Percentiles rank a stretch among this genome's conserved stretches.
Conservation (phyloP, 1,140 invertebrate genomes). For the Pogonognathellus flavescens region DNA sequence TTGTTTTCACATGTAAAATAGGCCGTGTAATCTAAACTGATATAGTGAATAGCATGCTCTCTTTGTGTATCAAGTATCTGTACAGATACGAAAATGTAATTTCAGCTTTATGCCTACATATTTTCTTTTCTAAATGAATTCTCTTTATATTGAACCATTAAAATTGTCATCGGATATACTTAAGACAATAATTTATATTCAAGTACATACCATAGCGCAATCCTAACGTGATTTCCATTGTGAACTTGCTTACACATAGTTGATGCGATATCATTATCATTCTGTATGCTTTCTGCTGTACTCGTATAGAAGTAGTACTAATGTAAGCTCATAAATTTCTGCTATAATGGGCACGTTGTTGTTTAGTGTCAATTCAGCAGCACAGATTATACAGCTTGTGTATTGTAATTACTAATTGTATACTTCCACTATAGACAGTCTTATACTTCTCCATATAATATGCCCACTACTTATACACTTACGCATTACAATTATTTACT, state of each 20-base stretch:
- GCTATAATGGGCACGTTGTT: not conserved
- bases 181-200: not conserved
- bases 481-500: not conserved
- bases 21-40: no score
- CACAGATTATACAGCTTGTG: not conserved
- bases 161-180: not conserved
- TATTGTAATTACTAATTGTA: not conserved
- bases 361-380: constrained; percentile 17
- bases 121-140: not conserved
- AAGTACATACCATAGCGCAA: not conserved
- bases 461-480: not conserved
- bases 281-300: not conserved
- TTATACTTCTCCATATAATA: not conserved
- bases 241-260: not conserved
- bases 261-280: no score
- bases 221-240: not conserved
- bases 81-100: not conserved
- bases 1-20: no score
- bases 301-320: not conserved
- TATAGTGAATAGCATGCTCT: no score
- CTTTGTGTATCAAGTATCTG: not conserved
- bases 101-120: not conserved
- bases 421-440: not conserved
- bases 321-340: not conserved
- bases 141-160: not conserved